Base-by-base conservation (phyloP, 2,797 vertebrate species). In the Lemur catta region DNA sequence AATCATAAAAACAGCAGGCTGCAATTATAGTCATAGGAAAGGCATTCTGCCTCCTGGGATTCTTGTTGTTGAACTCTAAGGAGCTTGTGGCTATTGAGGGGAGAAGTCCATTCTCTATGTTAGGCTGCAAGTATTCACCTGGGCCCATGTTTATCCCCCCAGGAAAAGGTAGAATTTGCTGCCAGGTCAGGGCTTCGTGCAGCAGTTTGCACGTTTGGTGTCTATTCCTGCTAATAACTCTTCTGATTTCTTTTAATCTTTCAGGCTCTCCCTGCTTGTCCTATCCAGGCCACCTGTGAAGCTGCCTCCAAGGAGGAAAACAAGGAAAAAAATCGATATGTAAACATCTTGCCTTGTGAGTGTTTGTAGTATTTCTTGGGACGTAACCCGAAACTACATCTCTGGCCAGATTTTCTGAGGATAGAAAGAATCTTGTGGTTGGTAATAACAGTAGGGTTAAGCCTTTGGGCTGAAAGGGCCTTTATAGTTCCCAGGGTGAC, bases 291-390 rank as follows among this genome's bases (percentile, higher is more conserved):
- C 71, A 99, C 99, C 0, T 99, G 99, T 89, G 99, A 99, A 95
- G 99, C 99, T 81, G 99, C 99, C 88, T 99, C 99, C 88, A 99
- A 99, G 97, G 99, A 99, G 96, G 99, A 99, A 98, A 99, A 99
- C 98, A 99, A 99, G 98, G 99, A 99, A 98, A 99, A 99, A 98
- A 99, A 99, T 98, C 98, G 99, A 99, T 99, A 99, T 0, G 99
- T 99, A 96, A 99, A 99, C 98, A 99, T 99, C 98, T 98, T 99
- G 95, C 99, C 99, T 96, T 99, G 99, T 99, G 98, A 98, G 99
- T 98, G 63, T 96, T 33, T 61, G 7, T 75, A 89, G 89, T 50
- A 20, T 87, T 94, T 95, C 72, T 90, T 86, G 74, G 38, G 6
- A 61, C 84, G 15, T 84, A 55, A 69, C 74, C 82, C 95, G 33